These are phyloP conservation scores for Epizoanthus fatuus DNA, from an alignment of 92 coral and sea anemone species.

Conservation along the genomic window DNA sequence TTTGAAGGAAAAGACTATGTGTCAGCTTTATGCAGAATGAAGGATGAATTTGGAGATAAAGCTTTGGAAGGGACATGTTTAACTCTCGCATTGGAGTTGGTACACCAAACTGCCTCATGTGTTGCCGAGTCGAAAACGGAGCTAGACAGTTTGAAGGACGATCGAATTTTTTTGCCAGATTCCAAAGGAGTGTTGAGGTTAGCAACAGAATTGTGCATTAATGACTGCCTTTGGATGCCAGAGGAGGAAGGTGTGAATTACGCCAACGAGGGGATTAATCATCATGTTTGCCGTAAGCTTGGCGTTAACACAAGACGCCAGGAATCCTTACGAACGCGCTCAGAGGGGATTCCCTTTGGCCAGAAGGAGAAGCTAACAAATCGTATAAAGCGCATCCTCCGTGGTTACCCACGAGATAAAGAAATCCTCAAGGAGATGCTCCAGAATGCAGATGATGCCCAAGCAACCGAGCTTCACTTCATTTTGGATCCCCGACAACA, in stretches of 20 bases:
- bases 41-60: conserved; percentile 19
- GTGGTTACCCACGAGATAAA: conserved; percentile 71
- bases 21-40: conserved; percentile 37
- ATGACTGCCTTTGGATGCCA: conserved; percentile 78
- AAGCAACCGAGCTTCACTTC: conserved; percentile 74
- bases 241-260: conserved; percentile 60
- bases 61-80: background rate
- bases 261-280: conserved; percentile 35
- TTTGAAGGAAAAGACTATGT: conserved; percentile 58
- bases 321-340: conserved; percentile 35
- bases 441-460: conserved; percentile 88
- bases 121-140: background rate
- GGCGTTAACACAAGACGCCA: conserved; percentile 74
- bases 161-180: conserved; percentile 67
- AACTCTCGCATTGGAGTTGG: conserved; percentile 26
- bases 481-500: conserved; percentile 76
- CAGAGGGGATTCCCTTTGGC: conserved; percentile 24
- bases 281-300: conserved; percentile 39
- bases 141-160: background rate
- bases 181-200: conserved; percentile 47
- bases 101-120: conserved; percentile 6
- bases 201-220: conserved; percentile 59
- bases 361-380: conserved; percentile 74
- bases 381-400: conserved; percentile 69
- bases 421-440: conserved; percentile 81